Evolutionary conservation across 2,113 vertebrate genomes (phyloP).

Genomic region (Psilopsiagon aurifrons): DNA sequence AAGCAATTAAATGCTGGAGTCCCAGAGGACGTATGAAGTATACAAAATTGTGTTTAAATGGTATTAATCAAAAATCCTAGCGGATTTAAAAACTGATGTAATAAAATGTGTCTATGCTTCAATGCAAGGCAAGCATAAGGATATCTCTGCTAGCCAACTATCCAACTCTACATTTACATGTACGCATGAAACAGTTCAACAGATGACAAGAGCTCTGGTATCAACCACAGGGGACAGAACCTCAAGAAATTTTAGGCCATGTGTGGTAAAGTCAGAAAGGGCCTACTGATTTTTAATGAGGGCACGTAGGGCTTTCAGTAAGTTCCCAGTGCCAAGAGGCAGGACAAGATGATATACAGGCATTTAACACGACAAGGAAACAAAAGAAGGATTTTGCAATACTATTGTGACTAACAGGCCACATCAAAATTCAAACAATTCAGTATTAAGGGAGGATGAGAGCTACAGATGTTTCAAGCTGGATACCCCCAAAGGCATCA

Average conservation of each 20-base stretch:
- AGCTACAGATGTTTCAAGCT: background rate
- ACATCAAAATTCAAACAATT: background rate
- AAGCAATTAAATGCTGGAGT: background rate
- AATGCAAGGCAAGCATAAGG: background rate
- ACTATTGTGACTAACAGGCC: background rate
- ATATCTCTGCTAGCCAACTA: background rate
- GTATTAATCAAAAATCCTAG: slow-evolving; percentile 4
- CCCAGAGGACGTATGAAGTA: background rate
- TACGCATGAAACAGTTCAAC: background rate
- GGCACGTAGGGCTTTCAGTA: background rate
- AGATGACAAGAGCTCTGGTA: background rate
- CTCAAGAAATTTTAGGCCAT: background rate
- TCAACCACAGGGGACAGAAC: background rate
- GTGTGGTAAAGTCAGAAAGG: background rate
- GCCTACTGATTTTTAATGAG: background rate
- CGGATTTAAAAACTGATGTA: slow-evolving; percentile 20
- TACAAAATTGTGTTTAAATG: background rate
- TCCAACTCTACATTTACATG: background rate
- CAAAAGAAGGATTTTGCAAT: background rate
- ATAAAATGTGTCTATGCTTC: background rate
- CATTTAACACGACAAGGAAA: background rate
- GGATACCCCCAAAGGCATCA: background rate
- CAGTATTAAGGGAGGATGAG: background rate
- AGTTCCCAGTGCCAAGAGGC: background rate
- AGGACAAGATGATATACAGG: background rate